Base-by-base conservation (phyloP, 1,140 invertebrate genomes). In the Lepidurus arcticus region DNA sequence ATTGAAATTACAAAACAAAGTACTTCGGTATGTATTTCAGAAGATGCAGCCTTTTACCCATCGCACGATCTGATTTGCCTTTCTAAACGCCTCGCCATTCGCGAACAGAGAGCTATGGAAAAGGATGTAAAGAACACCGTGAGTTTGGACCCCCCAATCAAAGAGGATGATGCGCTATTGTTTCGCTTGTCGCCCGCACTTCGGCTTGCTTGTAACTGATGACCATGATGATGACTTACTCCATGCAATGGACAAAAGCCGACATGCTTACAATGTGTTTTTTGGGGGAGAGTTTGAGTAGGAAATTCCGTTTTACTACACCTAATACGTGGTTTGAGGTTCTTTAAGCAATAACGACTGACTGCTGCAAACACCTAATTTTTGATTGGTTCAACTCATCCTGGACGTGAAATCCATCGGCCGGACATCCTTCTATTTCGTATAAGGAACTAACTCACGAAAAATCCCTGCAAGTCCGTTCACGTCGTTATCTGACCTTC, bases 401-500 rank as follows among this genome's bases (percentile, higher is more conserved):
- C 7, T 65, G 9, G 9, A 21, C 13, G 21, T 21, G 53, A 21
- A 65, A 65, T n/a, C 53, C 53, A 13, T 7, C 7, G 53, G 21
- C 53, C 53, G 53, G 53, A 65, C 53, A n/a, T 65, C 53, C 53
- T 65, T 65, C 21, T 34, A 34, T 65, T 65, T 13, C 53, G 6
- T 65, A 13, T n/a, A n/a, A 16, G 13, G 21, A 21, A 65, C 53
- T 65, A 21, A 21, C 53, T 7, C 53, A 65, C 53, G 53, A 65
- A 65, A 16, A 65, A 65, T 65, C 53, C 47, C 7, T 65, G 13
- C 21, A 34, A 34, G 26, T 65, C 13, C 53, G 53, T 65, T 65
- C 7, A 65, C 21, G 53, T 65, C 53, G 53, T 65, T 65, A 65
- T 65, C 53, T 65, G 53, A 65, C 53, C 53, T 65, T 65, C 53